phyloP scores from a whole-genome alignment of 2,888 invertebrate species.

The Keiferia lycopersicella region DNA sequence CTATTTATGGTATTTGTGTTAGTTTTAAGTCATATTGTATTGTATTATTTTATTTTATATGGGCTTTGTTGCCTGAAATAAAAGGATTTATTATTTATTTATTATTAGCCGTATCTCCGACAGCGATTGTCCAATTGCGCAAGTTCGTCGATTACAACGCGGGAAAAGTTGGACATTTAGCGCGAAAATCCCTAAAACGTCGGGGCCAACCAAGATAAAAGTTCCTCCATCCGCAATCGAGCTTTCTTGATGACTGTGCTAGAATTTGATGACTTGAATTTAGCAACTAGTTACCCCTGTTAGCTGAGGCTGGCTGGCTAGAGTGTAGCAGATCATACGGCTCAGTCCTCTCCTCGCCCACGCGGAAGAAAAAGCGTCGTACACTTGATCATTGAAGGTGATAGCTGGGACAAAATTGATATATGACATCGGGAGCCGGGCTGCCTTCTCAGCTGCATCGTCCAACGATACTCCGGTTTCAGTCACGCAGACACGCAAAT shows the following conservation, averaged over 20 bases:
- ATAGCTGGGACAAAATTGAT: constrained; percentile 62
- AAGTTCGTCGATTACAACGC: constrained; percentile 65
- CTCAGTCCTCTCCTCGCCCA: constrained; percentile 44
- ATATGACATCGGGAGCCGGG: constrained; percentile 45
- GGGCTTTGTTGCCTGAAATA: no score
- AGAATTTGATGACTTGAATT: constrained; percentile 36
- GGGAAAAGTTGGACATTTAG: constrained; percentile 53
- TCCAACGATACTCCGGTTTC: constrained; percentile 55
- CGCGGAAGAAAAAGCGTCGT: constrained; percentile 37
- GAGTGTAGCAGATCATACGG: constrained; percentile 58
- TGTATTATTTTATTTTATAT: no score
- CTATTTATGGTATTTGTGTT: no score
- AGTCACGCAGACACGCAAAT: constrained; percentile 58
- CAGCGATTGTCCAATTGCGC: constrained; percentile 58
- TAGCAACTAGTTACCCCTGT: constrained; percentile 51
- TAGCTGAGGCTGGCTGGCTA: constrained; percentile 49
- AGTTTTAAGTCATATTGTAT: no score
- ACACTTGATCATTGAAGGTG: constrained; percentile 54
- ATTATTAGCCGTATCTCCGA: constrained; percentile 50
- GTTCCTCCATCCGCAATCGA: constrained; percentile 44
- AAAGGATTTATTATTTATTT: no score
- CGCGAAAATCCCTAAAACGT: constrained; percentile 45
- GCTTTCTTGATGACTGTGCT: constrained; percentile 23
- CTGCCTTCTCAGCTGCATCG: constrained; percentile 46
- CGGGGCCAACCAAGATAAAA: constrained; percentile 56